These are phyloP conservation scores for Achlya flavicornis DNA, from an alignment of 2,888 invertebrate genomes.

Conservation along the genomic window DNA sequence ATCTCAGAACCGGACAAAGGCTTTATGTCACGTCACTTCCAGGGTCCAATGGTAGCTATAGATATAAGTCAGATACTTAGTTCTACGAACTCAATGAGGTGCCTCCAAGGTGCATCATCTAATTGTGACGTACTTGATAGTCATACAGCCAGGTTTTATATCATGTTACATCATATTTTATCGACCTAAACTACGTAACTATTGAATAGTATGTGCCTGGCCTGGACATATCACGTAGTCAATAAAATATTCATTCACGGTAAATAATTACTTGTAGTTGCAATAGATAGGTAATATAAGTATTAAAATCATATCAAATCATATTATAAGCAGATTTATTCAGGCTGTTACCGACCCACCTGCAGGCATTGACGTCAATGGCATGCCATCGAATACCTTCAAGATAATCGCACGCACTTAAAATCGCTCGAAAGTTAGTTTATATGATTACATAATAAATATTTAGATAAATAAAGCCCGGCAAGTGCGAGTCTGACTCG, in stretches of 20 bases:
- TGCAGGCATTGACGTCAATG: slow-evolving; percentile 59
- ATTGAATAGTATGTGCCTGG: no score
- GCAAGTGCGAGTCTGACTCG: no score
- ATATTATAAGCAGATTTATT: slow-evolving; percentile 12
- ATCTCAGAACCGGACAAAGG: neutral
- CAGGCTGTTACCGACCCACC: slow-evolving; percentile 39
- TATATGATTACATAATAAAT: neutral
- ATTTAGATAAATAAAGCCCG: neutral
- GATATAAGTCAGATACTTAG: neutral
- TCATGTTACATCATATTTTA: no score
- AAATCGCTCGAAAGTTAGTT: slow-evolving; percentile 21
- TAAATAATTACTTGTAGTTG: no score
- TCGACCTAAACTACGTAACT: no score
- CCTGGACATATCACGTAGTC: no score
- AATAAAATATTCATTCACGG: no score
- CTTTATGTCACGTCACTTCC: neutral
- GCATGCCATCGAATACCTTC: slow-evolving; percentile 39
- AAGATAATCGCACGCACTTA: slow-evolving; percentile 40
- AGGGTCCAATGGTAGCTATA: neutral
- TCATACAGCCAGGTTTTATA: neutral
- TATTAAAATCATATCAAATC: no score
- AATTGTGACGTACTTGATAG: neutral
- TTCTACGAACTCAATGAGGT: neutral
- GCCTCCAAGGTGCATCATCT: neutral
- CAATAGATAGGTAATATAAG: no score